Base-by-base conservation (phyloP, 2,797 vertebrate genomes). In the Artibeus lituratus region DNA sequence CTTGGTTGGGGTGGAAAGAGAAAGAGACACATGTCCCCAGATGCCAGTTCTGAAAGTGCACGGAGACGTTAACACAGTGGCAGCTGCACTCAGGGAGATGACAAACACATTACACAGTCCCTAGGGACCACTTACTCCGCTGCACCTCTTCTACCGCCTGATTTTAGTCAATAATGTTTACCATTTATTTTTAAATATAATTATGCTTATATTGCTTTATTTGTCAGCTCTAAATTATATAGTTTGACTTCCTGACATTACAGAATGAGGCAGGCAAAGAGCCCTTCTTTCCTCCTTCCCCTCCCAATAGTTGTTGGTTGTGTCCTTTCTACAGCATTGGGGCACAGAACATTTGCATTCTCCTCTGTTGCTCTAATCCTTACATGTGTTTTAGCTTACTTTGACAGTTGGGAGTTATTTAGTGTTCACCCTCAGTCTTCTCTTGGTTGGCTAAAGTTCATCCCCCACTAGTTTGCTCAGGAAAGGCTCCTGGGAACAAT, bases 401-500 rank as follows among this genome's bases (percentile, higher is more conserved):
- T 22, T 86, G 74, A 88, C 11, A 32, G 16, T 22, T 81, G 37
- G 55, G 94, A 92, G 65, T 57, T 57, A 69, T 22, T 62, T 24
- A 10, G 26, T 8, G 24, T 35, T 94, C 62, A 70, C 42, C 55
- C 76, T 84, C 81, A 4, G 1, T 73, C 86, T 92, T 86, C 70
- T 55, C 22, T 95, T 59, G 74, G 42, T 26, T 86, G 77, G 59
- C 90, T 95, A 24, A 95, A 74, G 35, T 74, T 80, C 86, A 73
- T 89, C 47, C 70, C 85, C 51, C 67, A 53, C 72, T 73, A 57
- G 57, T 90, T 94, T 90, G 73, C 53, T 95, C 80, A 91, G 89
- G 92, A 94, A 89, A 53, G 44, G 15, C 94, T 96, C 83, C 16
- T 22, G 95, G 86, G 83, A 92, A 96, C 72, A 95, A 90, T 70